These are phyloP conservation scores for Stramonita haemastoma DNA, from an alignment of 2,888 invertebrate genomes.

Conservation along the genomic window DNA sequence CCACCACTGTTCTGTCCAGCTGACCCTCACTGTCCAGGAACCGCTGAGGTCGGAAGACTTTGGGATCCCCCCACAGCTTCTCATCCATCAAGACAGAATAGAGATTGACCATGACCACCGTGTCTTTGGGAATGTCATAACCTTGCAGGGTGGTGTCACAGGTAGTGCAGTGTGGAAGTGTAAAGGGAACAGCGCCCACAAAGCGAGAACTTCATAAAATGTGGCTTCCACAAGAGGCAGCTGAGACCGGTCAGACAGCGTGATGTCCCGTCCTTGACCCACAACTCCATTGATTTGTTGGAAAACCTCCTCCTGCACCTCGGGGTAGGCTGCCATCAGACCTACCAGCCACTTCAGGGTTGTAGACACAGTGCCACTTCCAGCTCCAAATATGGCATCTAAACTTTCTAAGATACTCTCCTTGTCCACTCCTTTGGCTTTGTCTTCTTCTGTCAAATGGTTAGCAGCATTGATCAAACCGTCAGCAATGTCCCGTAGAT, in stretches of 20 bases:
- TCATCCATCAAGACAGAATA: conserved; percentile 42
- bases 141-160: conserved; percentile 39
- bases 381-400: conserved; percentile 69
- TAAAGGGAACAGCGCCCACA: not conserved
- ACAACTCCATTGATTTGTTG: conserved; percentile 60
- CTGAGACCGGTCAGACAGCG: conserved; percentile 50
- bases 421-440: conserved; percentile 60
- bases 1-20: conserved; percentile 31
- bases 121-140: conserved; percentile 45
- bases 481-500: conserved; percentile 60
- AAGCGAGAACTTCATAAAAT: conserved; percentile 23
- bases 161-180: conserved; percentile 31
- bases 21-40: conserved; percentile 36
- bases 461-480: conserved; percentile 51
- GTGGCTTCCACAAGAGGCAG: conserved; percentile 22
- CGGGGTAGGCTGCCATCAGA: conserved; percentile 63
- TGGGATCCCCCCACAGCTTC: conserved; percentile 45
- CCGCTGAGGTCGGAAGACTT: conserved; percentile 48
- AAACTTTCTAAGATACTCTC: conserved; percentile 64
- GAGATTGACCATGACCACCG: conserved; percentile 38
- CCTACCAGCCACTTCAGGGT: conserved; percentile 68
- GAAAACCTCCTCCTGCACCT: conserved; percentile 64
- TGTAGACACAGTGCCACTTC: conserved; percentile 67
- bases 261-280: conserved; percentile 58
- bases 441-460: conserved; percentile 52